Evolutionary conservation across 2,888 invertebrate genomes (phyloP).

Genomic region (Parnassius smintheus): DNA sequence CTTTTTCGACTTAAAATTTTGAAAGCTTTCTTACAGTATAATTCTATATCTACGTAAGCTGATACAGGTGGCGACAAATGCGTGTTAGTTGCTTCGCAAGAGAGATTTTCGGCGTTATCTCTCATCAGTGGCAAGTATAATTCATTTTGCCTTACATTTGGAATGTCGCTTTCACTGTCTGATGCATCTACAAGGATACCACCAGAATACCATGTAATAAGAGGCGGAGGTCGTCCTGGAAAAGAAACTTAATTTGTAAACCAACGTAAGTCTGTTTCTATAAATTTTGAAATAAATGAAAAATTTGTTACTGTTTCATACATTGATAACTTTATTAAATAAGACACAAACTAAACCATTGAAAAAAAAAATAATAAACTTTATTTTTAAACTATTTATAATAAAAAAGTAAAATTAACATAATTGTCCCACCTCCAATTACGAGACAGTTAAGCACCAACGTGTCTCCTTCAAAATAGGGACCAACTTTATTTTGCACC

Average conservation of each 20-base stretch:
- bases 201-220: constrained; percentile 90
- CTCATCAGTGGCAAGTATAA: constrained; percentile 85
- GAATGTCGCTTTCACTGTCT: constrained; percentile 83
- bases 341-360: too few relatives aligned
- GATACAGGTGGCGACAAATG: constrained; percentile 85
- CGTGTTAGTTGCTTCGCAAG: constrained; percentile 88
- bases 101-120: constrained; percentile 84
- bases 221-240: constrained; percentile 87
- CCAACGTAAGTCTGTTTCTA: not conserved
- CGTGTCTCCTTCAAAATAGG: constrained; percentile 81
- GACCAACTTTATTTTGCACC: constrained; percentile 71
- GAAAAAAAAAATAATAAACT: too few relatives aligned
- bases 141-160: constrained; percentile 85
- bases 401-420: not conserved
- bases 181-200: constrained; percentile 86
- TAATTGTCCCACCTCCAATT: constrained; percentile 72
- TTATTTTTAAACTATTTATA: too few relatives aligned
- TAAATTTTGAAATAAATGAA: too few relatives aligned
- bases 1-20: not conserved
- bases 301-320: too few relatives aligned
- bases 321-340: too few relatives aligned
- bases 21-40: constrained; percentile 83
- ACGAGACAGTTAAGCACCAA: constrained; percentile 79
- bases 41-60: constrained; percentile 84
- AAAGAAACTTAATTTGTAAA: constrained; percentile 7